Conservation (phyloP, 2,113 vertebrate genomes). For the Pomatostomus ruficeps region DNA sequence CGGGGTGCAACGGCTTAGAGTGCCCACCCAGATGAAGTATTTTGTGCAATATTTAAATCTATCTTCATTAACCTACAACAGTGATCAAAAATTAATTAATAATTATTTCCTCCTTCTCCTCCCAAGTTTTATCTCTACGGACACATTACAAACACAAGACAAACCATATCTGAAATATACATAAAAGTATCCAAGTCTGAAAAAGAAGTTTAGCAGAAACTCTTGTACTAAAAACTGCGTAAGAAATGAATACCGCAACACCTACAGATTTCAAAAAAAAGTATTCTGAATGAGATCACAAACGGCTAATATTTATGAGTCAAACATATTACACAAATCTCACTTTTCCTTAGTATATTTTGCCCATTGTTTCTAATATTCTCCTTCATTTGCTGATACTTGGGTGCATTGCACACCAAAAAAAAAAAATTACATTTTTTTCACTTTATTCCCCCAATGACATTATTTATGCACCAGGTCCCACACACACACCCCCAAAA, state of each 20-base stretch:
- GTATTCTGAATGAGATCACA: background rate
- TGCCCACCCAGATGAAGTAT: background rate
- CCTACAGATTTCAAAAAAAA: background rate
- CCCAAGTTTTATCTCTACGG: background rate
- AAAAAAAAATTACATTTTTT: background rate
- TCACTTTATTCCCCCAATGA: background rate
- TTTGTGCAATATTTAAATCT: background rate
- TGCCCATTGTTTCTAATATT: background rate
- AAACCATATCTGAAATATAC: background rate
- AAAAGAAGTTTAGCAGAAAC: background rate
- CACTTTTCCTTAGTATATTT: background rate
- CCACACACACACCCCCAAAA: background rate
- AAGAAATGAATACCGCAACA: background rate
- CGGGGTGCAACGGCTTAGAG: background rate
- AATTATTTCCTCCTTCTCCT: background rate
- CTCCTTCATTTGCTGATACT: background rate
- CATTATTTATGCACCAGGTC: background rate
- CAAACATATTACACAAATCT: background rate
- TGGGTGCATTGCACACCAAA: accelerated
- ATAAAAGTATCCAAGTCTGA: background rate
- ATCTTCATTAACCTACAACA: background rate
- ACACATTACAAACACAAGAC: background rate
- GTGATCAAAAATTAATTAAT: background rate
- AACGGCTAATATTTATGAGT: background rate
- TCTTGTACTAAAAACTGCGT: background rate